Conservation (phyloP, 2,888 invertebrate genomes). For the Atrina japonica region DNA sequence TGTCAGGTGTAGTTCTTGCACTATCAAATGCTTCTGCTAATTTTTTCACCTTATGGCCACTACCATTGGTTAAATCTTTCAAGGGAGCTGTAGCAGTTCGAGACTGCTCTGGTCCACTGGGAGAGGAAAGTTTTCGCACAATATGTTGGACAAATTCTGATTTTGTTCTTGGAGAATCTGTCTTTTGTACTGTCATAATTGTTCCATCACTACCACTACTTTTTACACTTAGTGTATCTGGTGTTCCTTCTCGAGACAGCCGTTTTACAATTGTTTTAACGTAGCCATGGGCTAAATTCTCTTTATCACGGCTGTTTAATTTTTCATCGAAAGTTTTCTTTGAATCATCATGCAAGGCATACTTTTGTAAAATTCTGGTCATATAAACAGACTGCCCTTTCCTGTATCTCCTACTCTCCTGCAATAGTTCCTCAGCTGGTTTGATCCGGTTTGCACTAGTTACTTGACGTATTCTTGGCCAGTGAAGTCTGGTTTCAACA, state of each 20-base stretch:
- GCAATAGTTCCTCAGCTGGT: conserved; percentile 76
- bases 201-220: conserved; percentile 54
- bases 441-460: conserved; percentile 69
- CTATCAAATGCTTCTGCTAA: conserved; percentile 64
- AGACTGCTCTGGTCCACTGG: conserved; percentile 60
- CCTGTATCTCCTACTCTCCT: conserved; percentile 74
- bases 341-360: conserved; percentile 64
- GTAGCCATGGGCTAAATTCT: conserved; percentile 69
- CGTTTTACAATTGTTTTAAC: conserved; percentile 70
- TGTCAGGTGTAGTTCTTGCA: conserved; percentile 42
- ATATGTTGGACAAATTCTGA: conserved; percentile 71
- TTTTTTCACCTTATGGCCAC: conserved; percentile 61
- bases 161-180: conserved; percentile 64
- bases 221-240: conserved; percentile 48
- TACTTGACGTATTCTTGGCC: conserved; percentile 52
- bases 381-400: conserved; percentile 71
- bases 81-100: conserved; percentile 49
- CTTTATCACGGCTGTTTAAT: conserved; percentile 61
- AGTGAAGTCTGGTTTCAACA: conserved; percentile 42
- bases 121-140: conserved; percentile 66
- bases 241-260: conserved; percentile 72
- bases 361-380: conserved; percentile 70
- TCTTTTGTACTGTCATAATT: conserved; percentile 52
- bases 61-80: conserved; percentile 71
- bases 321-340: conserved; percentile 58